Conservation (phyloP, 2,113 vertebrate species). For the Polyodon spathula region DNA sequence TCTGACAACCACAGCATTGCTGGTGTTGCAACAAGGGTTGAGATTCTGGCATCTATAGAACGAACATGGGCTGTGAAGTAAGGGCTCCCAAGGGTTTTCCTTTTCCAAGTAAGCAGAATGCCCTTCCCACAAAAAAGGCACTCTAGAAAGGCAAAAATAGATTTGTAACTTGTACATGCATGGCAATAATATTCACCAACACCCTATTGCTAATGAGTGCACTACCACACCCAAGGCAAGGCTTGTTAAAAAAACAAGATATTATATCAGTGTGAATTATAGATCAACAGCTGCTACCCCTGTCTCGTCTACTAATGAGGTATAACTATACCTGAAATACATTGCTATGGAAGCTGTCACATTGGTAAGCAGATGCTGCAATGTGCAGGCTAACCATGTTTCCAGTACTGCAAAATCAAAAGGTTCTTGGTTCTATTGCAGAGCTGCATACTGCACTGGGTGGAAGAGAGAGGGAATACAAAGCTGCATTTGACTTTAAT, state of each 20-base stretch:
- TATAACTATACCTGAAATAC: slow-evolving; percentile 21
- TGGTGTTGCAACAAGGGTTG: slow-evolving; percentile 26
- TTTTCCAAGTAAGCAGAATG: slow-evolving; percentile 31
- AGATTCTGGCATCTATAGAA: slow-evolving; percentile 31
- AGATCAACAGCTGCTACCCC: slow-evolving; percentile 22
- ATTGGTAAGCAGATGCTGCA: slow-evolving; percentile 11
- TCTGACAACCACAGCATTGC: slow-evolving; percentile 33
- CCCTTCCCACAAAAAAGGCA: slow-evolving; percentile 20
- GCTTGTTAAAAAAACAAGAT: slow-evolving; percentile 21
- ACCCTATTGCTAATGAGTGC: slow-evolving; percentile 5
- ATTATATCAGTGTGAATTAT: slow-evolving; percentile 31
- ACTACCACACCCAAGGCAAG: background rate
- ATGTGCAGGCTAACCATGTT: slow-evolving; percentile 29
- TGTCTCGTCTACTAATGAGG: slow-evolving; percentile 38
- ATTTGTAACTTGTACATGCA: slow-evolving; percentile 10
- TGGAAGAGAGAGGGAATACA: background rate
- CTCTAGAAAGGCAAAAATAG: slow-evolving; percentile 10
- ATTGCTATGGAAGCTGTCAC: slow-evolving; percentile 24
- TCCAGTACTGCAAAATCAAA: slow-evolving; percentile 16
- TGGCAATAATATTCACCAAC: slow-evolving; percentile 13
- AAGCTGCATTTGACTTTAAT: slow-evolving; percentile 5
- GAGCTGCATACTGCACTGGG: slow-evolving; percentile 10
- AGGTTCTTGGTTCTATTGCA: background rate
- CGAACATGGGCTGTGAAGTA: slow-evolving; percentile 23
- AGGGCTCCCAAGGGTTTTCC: slow-evolving; percentile 23